Percentiles rank a stretch among this genome's conserved stretches.
Evolutionary conservation across 2,888 invertebrate genomes (phyloP).

Genomic region (Sminthurinus aureus): DNA sequence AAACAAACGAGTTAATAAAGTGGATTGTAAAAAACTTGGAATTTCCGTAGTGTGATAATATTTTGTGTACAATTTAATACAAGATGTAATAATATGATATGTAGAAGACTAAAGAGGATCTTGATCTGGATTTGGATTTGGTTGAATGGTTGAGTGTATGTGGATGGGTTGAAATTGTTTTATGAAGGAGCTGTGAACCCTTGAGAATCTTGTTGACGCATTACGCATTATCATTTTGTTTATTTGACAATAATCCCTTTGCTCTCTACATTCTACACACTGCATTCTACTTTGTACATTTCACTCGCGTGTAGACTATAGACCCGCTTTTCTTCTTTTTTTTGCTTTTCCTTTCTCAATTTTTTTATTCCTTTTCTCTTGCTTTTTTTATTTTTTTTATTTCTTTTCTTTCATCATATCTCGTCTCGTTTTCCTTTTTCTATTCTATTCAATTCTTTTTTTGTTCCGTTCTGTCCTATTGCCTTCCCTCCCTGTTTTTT

Average conservation of each 20-base stretch:
- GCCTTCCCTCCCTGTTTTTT: neutral
- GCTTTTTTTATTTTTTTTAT: neutral
- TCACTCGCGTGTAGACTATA: neutral
- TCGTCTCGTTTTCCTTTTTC: neutral
- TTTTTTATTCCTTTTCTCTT: conserved; percentile 15
- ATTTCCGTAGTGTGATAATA: no score
- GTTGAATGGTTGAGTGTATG: no score
- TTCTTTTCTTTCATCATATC: no score
- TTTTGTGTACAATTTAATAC: no score
- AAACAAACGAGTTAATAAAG: no score
- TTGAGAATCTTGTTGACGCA: no score
- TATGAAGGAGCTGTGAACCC: no score
- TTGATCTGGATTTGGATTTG: neutral
- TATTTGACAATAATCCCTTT: conserved; percentile 10
- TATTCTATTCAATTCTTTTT: neutral
- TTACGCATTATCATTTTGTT: neutral
- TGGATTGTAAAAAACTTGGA: no score
- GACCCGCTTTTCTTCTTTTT: neutral
- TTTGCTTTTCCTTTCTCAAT: neutral
- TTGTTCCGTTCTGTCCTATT: neutral
- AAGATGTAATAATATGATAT: no score
- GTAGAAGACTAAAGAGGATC: no score
- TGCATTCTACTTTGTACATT: neutral
- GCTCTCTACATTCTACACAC: neutral
- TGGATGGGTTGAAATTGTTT: no score